These are phyloP conservation scores for Bergia sp. DNA, from an alignment of 92 coral and sea anemone genomes.

Conservation along the genomic window DNA sequence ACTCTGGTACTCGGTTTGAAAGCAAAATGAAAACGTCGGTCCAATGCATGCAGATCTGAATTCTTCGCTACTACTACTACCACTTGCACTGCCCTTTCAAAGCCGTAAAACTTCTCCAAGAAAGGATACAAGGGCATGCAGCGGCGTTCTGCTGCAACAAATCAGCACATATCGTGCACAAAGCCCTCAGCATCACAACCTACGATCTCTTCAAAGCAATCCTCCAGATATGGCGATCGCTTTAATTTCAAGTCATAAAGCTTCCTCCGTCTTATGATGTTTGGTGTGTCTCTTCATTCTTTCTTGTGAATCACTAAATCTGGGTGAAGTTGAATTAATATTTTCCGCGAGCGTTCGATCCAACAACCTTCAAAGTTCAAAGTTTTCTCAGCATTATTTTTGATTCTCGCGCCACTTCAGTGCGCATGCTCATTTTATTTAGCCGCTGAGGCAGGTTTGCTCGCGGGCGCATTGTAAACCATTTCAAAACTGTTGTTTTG, in stretches of 20 bases:
- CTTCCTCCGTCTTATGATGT: not conserved
- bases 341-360: too few relatives aligned
- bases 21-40: not conserved
- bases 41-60: not conserved
- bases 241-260: not conserved
- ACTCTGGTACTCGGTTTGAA: too few relatives aligned
- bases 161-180: conserved; percentile 78
- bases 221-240: not conserved
- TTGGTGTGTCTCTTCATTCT: not conserved
- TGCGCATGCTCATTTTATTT: not conserved
- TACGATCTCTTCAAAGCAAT: not conserved
- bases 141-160: conserved; percentile 65
- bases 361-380: too few relatives aligned
- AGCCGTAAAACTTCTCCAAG: not conserved
- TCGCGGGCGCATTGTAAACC: not conserved
- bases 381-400: too few relatives aligned
- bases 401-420: conserved; percentile 36
- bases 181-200: conserved; percentile 76
- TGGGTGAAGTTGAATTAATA: not conserved
- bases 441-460: not conserved
- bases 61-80: not conserved
- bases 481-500: not conserved
- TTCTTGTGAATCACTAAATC: not conserved
- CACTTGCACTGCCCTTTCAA: too few relatives aligned
- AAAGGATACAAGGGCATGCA: conserved; percentile 85